Evolutionary conservation across 1,140 invertebrate species (phyloP).

Genomic region (Drosophila arawakana): DNA sequence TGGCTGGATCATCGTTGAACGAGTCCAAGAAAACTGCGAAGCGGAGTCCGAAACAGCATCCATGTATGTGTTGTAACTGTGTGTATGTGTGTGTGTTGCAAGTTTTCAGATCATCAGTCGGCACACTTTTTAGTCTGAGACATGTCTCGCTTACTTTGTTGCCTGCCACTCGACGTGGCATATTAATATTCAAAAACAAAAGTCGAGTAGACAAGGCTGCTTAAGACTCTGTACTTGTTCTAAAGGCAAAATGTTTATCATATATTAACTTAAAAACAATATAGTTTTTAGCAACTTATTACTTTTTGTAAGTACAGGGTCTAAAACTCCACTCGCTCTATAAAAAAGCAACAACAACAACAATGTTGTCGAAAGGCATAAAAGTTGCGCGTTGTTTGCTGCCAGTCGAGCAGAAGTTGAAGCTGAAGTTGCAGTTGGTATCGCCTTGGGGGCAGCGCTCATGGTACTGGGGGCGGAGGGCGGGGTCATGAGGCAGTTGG

Average conservation of each 20-base stretch:
- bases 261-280: too few relatives aligned
- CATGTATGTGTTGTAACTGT: too few relatives aligned
- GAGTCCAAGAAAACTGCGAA: too few relatives aligned
- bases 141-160: conserved; percentile 56
- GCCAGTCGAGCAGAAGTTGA: conserved; percentile 64
- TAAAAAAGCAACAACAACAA: conserved; percentile 34
- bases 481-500: conserved; percentile 11
- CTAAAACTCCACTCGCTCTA: conserved; percentile 36
- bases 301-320: too few relatives aligned
- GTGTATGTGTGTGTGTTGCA: background rate
- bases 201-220: too few relatives aligned
- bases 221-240: too few relatives aligned
- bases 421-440: conserved; percentile 38
- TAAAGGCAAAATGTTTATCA: too few relatives aligned
- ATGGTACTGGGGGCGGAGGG: background rate
- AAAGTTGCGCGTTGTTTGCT: conserved; percentile 75
- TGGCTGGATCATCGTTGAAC: conserved; percentile 22
- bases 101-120: conserved; percentile 25
- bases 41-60: too few relatives aligned
- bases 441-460: background rate
- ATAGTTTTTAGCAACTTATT: too few relatives aligned
- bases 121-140: conserved; percentile 54
- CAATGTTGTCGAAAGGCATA: conserved; percentile 57
- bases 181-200: conserved; percentile 66
- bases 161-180: conserved; percentile 71